Evolutionary conservation across 2,113 vertebrate species (phyloP).

Genomic region (Chamaea fasciata): DNA sequence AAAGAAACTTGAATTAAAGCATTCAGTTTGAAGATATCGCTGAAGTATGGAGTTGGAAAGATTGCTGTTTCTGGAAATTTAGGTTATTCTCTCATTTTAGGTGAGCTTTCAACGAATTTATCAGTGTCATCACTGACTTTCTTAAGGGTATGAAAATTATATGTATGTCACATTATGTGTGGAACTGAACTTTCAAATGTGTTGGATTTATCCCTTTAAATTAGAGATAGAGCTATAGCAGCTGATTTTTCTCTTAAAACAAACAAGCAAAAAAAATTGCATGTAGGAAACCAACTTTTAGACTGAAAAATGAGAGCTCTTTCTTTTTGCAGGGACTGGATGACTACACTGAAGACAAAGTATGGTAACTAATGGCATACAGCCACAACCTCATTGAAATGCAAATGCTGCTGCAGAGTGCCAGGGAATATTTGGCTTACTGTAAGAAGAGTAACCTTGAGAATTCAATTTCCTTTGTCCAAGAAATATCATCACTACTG

Average conservation of each 20-base stretch:
- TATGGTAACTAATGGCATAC: neutral
- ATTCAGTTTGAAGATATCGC: neutral
- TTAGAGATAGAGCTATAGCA: neutral
- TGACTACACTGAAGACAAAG: neutral
- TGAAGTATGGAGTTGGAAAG: neutral
- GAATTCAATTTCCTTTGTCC: slow-evolving; percentile 28
- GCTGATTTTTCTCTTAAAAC: neutral
- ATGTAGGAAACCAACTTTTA: neutral
- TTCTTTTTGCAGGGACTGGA: neutral
- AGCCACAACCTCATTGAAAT: slow-evolving; percentile 46
- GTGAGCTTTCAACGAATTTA: neutral
- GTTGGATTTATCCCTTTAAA: neutral
- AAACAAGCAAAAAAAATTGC: neutral
- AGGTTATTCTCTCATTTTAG: neutral
- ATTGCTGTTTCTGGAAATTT: neutral
- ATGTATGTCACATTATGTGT: neutral
- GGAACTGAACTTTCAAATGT: neutral
- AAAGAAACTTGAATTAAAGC: neutral
- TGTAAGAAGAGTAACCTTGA: slow-evolving; percentile 18
- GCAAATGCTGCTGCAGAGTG: slow-evolving; percentile 23
- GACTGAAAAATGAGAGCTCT: neutral
- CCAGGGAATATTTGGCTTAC: slow-evolving; percentile 18
- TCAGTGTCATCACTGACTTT: neutral
- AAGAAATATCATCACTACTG: slow-evolving; percentile 6
- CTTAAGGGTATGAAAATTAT: neutral